A percentile compares a stretch with the other conserved stretches of the same genome.
These are phyloP conservation scores for Conus canariensis DNA, from an alignment of 2,888 invertebrate species.

Conservation along the genomic window DNA sequence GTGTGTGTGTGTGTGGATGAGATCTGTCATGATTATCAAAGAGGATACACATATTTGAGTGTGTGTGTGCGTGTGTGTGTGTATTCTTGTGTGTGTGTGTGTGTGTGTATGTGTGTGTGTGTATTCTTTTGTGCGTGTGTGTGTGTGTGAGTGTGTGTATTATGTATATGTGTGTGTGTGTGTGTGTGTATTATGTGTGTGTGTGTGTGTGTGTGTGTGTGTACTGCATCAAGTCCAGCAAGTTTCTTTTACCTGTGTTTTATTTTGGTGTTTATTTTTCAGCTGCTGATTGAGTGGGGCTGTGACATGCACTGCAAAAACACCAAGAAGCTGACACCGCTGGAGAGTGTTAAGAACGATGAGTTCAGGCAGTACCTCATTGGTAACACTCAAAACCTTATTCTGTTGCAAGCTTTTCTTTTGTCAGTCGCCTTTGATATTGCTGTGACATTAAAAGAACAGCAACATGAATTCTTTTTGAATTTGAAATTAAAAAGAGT, in stretches of 20 bases:
- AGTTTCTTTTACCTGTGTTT: no score
- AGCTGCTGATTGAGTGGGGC: constrained; percentile 78
- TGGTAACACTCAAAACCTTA: constrained; percentile 53
- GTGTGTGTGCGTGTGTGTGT: neutral
- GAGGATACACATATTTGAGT: neutral
- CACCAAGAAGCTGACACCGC: constrained; percentile 66
- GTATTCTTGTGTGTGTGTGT: neutral
- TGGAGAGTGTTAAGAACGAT: constrained; percentile 75
- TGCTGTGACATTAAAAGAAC: no score
- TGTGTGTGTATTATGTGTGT: no score
- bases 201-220: no score
- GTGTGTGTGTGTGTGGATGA: neutral
- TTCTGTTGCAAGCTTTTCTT: no score
- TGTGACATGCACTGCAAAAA: constrained; percentile 75
- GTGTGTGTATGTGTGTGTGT: neutral
- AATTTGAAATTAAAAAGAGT: no score
- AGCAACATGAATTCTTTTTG: no score
- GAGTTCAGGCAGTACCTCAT: constrained; percentile 72
- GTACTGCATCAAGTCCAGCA: no score
- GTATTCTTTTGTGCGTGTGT: neutral
- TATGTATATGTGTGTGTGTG: neutral
- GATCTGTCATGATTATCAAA: no score
- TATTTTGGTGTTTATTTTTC: neutral
- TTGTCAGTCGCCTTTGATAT: no score
- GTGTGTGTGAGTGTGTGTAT: neutral